phyloP scores from a whole-genome alignment of 1,140 invertebrate genomes.

The Drosophila tristis region DNA sequence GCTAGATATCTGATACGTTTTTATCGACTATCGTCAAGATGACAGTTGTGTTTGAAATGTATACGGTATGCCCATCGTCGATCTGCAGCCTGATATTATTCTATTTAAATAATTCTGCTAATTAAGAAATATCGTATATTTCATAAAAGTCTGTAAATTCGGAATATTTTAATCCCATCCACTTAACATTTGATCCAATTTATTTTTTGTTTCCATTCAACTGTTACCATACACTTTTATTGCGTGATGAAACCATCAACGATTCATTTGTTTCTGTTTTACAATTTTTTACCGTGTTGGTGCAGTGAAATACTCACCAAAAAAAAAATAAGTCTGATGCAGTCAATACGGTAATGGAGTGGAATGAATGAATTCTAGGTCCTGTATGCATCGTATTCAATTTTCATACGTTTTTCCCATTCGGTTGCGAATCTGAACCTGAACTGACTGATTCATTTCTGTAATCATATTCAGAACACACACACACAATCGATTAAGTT shows the following conservation, averaged over 20 bases:
- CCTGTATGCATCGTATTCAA: slow-evolving; percentile 12
- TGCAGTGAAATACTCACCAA: slow-evolving; percentile 22
- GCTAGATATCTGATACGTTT: background rate
- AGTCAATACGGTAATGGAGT: slow-evolving; percentile 24
- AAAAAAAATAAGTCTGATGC: slow-evolving; percentile 26
- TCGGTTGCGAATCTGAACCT: background rate
- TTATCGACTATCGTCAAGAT: background rate
- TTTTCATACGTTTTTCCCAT: slow-evolving; percentile 16
- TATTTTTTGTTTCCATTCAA: slow-evolving; percentile 18
- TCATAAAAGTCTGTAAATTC: too few relatives aligned
- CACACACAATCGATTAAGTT: background rate
- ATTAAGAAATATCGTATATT: too few relatives aligned
- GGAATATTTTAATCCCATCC: too few relatives aligned
- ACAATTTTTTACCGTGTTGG: slow-evolving; percentile 21
- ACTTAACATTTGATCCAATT: slow-evolving; percentile 5
- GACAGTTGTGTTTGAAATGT: background rate
- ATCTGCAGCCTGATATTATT: too few relatives aligned
- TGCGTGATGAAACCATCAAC: slow-evolving; percentile 13
- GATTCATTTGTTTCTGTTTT: slow-evolving; percentile 34
- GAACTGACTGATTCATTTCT: slow-evolving; percentile 3
- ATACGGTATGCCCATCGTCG: background rate
- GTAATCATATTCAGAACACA: too few relatives aligned
- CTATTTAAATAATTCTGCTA: too few relatives aligned
- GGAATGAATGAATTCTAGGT: background rate
- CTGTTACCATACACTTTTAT: background rate